phyloP scores from a whole-genome alignment of 2,113 vertebrate genomes.

The Hippocampus mohnikei region DNA sequence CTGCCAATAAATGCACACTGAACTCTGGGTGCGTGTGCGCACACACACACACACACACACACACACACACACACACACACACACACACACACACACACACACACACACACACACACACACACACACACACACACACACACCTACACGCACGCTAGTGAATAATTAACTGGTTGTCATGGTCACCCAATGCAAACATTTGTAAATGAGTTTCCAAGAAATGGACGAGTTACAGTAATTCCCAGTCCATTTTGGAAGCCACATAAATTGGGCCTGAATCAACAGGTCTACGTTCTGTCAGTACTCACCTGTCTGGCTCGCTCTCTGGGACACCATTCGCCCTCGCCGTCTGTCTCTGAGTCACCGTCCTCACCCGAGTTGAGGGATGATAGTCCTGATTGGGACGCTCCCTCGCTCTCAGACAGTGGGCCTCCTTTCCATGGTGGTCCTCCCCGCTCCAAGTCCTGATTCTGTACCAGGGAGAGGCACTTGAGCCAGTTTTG shows the following conservation, averaged over 20 bases:
- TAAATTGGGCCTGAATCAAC: too few relatives aligned
- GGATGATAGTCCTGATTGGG: slow-evolving; percentile 77
- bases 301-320: slow-evolving; percentile 89
- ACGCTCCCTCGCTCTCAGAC: slow-evolving; percentile 69
- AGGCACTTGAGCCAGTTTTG: slow-evolving; percentile 77
- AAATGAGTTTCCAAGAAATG: background rate
- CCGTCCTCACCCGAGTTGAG: slow-evolving; percentile 81
- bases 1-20: background rate
- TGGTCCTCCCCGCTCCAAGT: slow-evolving; percentile 41
- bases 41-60: too few relatives aligned
- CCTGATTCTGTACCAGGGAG: slow-evolving; percentile 75
- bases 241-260: background rate
- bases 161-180: background rate
- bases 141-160: background rate
- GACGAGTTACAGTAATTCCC: background rate
- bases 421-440: slow-evolving; percentile 34
- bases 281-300: background rate
- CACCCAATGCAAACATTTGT: background rate
- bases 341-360: slow-evolving; percentile 86
- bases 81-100: background rate
- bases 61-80: too few relatives aligned
- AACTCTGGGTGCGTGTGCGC: background rate
- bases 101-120: background rate
- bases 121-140: background rate
- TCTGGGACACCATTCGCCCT: slow-evolving; percentile 83